Base-by-base conservation (phyloP, 2,113 vertebrate species). In the Myrmecobius fasciatus region DNA sequence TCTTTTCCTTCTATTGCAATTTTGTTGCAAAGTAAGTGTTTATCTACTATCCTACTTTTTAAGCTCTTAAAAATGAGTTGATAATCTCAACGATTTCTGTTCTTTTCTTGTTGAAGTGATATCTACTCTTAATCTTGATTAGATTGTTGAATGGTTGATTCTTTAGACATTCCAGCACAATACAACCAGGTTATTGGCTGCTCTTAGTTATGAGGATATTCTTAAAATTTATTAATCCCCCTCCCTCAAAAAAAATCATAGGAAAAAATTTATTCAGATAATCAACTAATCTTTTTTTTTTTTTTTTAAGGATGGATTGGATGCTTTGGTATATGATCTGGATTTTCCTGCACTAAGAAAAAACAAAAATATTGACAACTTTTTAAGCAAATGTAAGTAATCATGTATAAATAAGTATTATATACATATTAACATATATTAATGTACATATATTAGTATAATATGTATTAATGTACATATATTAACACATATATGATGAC, bases 311-410 rank as follows among this genome's bases (percentile, higher is more conserved):
- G 99, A 99, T 98, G 99, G 99, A 98, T 98, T 99, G 98, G 99
- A 99, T 97, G 99, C 99, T 93, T 98, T 99, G 98, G 99, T 99
- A 89, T 99, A 99, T 98, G 99, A 99, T 98, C 99, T 99, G 98
- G 99, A 99, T 99, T 99, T 99, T 97, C 99, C 99, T 92, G 99
- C 99, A 97, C 98, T 99, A 98, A 99, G 99, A 98, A 99, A 99
- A 99, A 99, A 99, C 98, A 99, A 99, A 98, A 99, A 99, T 98
- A 99, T 99, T 97, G 99, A 99, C 99, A 99, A 99, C 99, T 99
- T 99, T 98, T 99, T 99, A 98, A 99, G 99, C 98, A 99, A 99
- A 99, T 99, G 99, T 99, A 99, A 99, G 99, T 99, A 99, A 98
- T 96, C 97, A 95, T 95, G 91, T 97, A 26, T 91, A 92, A n/a